Base-by-base conservation (phyloP, 2,888 invertebrate genomes). In the Protodeltote pygarga region DNA sequence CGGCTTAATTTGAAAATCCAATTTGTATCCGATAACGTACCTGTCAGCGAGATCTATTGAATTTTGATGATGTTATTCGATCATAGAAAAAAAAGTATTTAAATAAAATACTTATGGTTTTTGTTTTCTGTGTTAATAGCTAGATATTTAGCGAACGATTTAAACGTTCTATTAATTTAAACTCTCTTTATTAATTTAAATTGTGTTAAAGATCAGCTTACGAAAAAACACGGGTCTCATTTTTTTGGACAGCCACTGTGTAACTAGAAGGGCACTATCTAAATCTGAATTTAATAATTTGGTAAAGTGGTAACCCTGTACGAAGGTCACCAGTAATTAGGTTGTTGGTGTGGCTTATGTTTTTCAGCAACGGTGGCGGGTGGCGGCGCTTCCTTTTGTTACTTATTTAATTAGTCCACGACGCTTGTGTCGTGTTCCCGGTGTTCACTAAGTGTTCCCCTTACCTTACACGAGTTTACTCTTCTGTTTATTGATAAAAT, bases 251-350 rank as follows among this genome's bases (percentile, higher is more conserved):
- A n/a, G n/a, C n/a, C n/a, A n/a, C n/a, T n/a, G n/a, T n/a, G n/a
- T n/a, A n/a, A n/a, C n/a, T n/a, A n/a, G n/a, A n/a, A n/a, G n/a
- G n/a, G n/a, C n/a, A n/a, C n/a, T n/a, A n/a, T n/a, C n/a, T n/a
- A n/a, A n/a, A n/a, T n/a, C n/a, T n/a, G n/a, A n/a, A n/a, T n/a
- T 31, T 16, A 5, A 5, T 16, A 31, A 9, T 29, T 31, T 17
- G 9, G 8, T 13, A 16, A 9, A 42, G 48, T 70, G 86, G 48
- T 79, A 85, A 78, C 83, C 61, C 70, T 49, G 29, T 32, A 13
- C 55, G 73, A 81, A 84, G 85, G 83, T 85, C 80, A 81, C 63
- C 63, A 74, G 79, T 86, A 87, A 85, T 87, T 84, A 85, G 81
- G 77, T 85, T 84, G 83, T 77, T 77, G 67, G 70, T 67, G 73